Base-by-base conservation (phyloP, 2,888 invertebrate species). In the Meteorus cinctellus region DNA sequence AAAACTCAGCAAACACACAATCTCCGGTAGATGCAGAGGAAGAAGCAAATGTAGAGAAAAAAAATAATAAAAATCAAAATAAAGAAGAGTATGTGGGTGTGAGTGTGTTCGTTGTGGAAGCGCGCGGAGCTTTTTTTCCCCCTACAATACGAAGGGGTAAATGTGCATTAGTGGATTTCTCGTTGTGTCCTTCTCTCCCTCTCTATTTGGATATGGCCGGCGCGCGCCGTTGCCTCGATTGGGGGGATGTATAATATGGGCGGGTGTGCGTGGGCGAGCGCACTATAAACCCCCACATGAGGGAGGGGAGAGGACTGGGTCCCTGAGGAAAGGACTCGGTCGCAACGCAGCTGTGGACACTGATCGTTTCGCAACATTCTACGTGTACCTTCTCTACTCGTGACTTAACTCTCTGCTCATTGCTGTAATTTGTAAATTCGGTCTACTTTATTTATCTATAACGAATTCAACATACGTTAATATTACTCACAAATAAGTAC, bases 241-340 rank as follows among this genome's bases (percentile, higher is more conserved):
- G 62, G 72, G 68, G 36, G 31, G 72, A 41, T 72, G 72, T 24
- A 19, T 55, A 55, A 55, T 55, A 55, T 55, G 55, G 19, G 74
- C 45, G 73, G 60, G 68, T 71, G 73, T 71, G 76, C 70, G 77
- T 74, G 63, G 79, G 75, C 71, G 76, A 76, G 72, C 74, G 63
- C 55, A 55, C 55, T 55, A 55, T 55, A 55, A 55, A 55, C 55
- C 55, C 10, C 60, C 65, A 78, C 48, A 34, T 34, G 62, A 29
- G 34, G 71, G 77, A 71, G 77, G 79, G 51, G 70, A 78, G 70
- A 76, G 76, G 68, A 77, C 71, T 63, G 70, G 63, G 71, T 72
- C 16, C 41, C 55, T 72, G 68, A 70, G 70, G 71, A 79, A 82
- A 83, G 82, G 82, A 84, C 81, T 79, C 78, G 78, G 76, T 77